These are phyloP conservation scores for Parotocinclus haroldoi DNA, from an alignment of 2,797 vertebrate genomes.

Conservation along the genomic window DNA sequence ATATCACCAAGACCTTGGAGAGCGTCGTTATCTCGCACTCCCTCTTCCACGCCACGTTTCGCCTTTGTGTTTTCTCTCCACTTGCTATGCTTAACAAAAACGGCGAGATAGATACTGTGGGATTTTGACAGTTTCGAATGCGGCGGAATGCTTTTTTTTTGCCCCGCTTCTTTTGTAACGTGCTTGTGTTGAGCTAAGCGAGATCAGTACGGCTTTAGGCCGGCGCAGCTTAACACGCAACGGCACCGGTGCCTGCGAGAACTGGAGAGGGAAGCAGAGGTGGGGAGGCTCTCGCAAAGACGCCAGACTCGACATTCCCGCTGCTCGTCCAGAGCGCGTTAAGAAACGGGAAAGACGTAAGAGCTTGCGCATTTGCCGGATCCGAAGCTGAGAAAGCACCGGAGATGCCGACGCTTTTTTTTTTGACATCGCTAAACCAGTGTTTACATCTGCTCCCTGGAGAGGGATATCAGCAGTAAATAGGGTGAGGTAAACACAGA, in stretches of 20 bases:
- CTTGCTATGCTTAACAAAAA: constrained; percentile 28
- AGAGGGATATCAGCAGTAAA: constrained; percentile 62
- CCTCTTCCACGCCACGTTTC: constrained; percentile 16
- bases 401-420: too few species aligned
- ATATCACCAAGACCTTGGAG: constrained; percentile 37
- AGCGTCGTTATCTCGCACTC: constrained; percentile 11
- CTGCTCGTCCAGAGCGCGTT: background rate
- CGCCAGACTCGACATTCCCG: background rate
- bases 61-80: constrained; percentile 26
- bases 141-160: constrained; percentile 20
- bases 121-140: constrained; percentile 27
- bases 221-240: constrained; percentile 50
- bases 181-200: constrained; percentile 72
- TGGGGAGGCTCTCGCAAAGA: constrained; percentile 1
- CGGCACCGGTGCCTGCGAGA: too few species aligned
- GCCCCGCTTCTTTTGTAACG: constrained; percentile 41
- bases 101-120: constrained; percentile 14
- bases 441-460: constrained; percentile 64
- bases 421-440: constrained; percentile 49
- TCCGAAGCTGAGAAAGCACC: too few species aligned
- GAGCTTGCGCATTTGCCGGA: background rate
- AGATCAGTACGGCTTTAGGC: constrained; percentile 68
- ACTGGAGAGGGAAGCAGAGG: background rate
- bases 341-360: background rate
- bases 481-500: constrained; percentile 62